These are phyloP conservation scores for Diarsia brunnea DNA, from an alignment of 2,888 invertebrate species.

Conservation along the genomic window DNA sequence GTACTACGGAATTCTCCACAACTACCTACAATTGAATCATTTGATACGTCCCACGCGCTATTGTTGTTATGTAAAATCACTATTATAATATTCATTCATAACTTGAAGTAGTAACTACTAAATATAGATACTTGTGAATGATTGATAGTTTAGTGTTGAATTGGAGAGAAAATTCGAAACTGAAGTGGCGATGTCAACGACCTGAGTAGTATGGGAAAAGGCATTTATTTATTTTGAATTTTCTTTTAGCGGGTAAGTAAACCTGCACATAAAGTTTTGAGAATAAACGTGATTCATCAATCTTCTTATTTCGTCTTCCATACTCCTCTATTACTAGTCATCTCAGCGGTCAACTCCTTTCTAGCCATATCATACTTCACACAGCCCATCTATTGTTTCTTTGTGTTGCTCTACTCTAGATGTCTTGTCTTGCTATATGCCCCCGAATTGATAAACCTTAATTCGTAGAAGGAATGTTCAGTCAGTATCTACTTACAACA, in stretches of 20 bases:
- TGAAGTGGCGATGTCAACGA: conserved; percentile 42
- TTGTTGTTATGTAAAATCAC: conserved; percentile 63
- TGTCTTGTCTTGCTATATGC: background rate
- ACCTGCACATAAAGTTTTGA: no score
- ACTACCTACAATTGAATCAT: conserved; percentile 65
- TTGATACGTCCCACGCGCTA: conserved; percentile 65
- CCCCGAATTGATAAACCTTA: background rate
- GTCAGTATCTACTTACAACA: conserved; percentile 33
- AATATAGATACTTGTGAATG: conserved; percentile 42
- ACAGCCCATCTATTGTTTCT: no score
- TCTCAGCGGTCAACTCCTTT: no score
- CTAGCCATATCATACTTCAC: no score
- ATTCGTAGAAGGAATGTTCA: conserved; percentile 37
- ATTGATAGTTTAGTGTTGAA: conserved; percentile 55
- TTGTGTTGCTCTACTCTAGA: no score
- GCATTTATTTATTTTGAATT: background rate
- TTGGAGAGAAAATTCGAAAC: conserved; percentile 55
- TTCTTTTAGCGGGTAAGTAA: background rate
- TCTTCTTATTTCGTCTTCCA: no score
- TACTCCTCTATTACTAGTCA: no score
- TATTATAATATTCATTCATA: conserved; percentile 60
- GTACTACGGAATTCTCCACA: conserved; percentile 54
- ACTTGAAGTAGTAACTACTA: conserved; percentile 54
- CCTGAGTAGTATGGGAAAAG: conserved; percentile 2
- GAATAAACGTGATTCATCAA: no score